Evolutionary conservation across 1,140 invertebrate species (phyloP), one percentile per base, ranked within the genome.

Genomic region (Drusus annulatus): DNA sequence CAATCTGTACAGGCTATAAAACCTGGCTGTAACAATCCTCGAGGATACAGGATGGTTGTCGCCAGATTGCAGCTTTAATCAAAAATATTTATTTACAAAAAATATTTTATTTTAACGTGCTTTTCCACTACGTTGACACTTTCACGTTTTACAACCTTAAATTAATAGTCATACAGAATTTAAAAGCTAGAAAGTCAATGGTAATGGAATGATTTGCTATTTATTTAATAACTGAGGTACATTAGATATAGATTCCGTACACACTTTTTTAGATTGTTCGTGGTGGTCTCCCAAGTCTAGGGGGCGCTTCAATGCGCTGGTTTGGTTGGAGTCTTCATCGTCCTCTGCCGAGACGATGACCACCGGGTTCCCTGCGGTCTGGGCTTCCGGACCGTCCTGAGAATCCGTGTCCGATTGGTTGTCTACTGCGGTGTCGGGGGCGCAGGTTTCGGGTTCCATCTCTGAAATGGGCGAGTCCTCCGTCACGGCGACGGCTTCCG

Each of bases 131-230:
- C 19, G 31, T 17, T 68, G 36, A 68, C 63, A 68, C 63, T 73
- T 73, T 73, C 51, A 73, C 71, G 56, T 28, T n/a, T n/a, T n/a
- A n/a, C n/a, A 74, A 71, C 25, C 68, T 19, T 71, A 71, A 71
- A 71, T 10, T 71, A 71, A 51, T 19, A 31, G 52, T 74, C 51
- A 19, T 23, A 74, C 71, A 56, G 71, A 52, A 56, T 78, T 50
- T 68, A 50, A 78, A 65, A 78, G 17, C 62, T 54, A 76, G 28
- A 78, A 63, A 80, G 75, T 78, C 60, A 76, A 60, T 74, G 36
- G 69, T 83, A 80, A 80, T 76, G 81, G 81, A 80, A 80, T 80
- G 79, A 69, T 74, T 54, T 7, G 45, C 69, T 62, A 82, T 68
- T 75, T 36, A 17, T 62, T 78, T 83, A 78, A 83, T 83, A 83